phyloP scores from a whole-genome alignment of 2,113 vertebrate genomes.

The Marcusenius ussheri region DNA sequence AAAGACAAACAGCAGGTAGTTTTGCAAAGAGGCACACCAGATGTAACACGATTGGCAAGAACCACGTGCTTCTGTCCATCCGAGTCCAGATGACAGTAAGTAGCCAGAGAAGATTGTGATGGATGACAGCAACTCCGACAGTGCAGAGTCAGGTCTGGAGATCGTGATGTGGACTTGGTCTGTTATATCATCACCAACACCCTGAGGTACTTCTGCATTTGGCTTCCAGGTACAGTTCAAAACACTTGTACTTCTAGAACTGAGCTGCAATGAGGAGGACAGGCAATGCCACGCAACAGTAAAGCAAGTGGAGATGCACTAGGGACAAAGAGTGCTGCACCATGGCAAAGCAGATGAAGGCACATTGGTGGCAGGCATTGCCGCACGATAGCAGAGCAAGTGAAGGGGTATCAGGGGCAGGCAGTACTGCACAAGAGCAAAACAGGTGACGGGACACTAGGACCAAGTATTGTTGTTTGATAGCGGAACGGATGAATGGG shows the following conservation, averaged over 20 bases:
- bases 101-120: conserved; percentile 33
- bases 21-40: background rate
- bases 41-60: background rate
- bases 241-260: background rate
- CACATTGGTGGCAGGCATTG: background rate
- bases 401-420: background rate
- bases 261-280: background rate
- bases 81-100: conserved; percentile 42
- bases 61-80: background rate
- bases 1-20: background rate
- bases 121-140: conserved; percentile 22
- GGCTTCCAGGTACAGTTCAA: conserved; percentile 58
- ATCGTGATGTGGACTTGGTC: conserved; percentile 40
- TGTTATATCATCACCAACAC: conserved; percentile 52
- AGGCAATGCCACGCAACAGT: background rate
- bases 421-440: background rate
- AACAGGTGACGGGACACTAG: background rate
- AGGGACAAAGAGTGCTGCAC: background rate
- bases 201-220: conserved; percentile 66
- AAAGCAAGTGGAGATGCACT: background rate
- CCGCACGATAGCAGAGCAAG: background rate
- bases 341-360: background rate
- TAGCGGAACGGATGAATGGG: background rate
- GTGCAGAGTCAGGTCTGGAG: conserved; percentile 28
- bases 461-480: background rate